A percentile compares a stretch with the other conserved stretches of the same genome.
phyloP scores from a whole-genome alignment of 2,113 vertebrate genomes.

The Crotalus horridus region DNA sequence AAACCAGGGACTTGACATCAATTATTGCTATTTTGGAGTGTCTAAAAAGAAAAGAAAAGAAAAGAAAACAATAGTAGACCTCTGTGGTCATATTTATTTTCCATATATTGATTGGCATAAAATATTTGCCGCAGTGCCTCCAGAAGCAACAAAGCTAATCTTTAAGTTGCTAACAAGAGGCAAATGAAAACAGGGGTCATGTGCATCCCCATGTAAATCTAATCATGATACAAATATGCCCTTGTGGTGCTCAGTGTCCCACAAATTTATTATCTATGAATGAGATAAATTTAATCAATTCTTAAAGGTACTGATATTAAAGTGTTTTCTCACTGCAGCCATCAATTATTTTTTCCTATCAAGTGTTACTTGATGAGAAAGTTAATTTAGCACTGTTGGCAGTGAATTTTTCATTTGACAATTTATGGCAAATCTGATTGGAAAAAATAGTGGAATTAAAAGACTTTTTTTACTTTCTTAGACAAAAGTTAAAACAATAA shows the following conservation, averaged over 20 bases:
- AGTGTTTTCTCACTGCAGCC: too few species aligned
- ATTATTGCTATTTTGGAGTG: not conserved
- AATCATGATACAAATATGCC: too few species aligned
- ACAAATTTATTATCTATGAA: too few species aligned
- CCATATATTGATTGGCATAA: too few species aligned
- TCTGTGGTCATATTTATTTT: not conserved
- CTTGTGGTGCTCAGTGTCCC: too few species aligned
- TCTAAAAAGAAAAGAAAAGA: not conserved
- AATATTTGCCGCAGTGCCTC: not conserved
- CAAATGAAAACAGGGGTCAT: too few species aligned
- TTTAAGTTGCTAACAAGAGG: not conserved
- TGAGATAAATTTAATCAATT: too few species aligned
- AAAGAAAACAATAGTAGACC: too few species aligned
- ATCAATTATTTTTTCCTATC: too few species aligned
- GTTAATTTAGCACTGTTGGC: conserved; percentile 34
- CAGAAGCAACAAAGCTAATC: not conserved
- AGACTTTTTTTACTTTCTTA: not conserved
- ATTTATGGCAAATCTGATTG: conserved; percentile 38
- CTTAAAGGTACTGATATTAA: too few species aligned
- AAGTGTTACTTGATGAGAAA: conserved; percentile 31
- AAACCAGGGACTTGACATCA: not conserved
- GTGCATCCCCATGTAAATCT: too few species aligned
- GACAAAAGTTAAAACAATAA: not conserved
- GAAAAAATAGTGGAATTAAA: conserved; percentile 21
- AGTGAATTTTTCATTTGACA: conserved; percentile 35